Evolutionary conservation across 2,888 invertebrate species (phyloP), one percentile per base, ranked within the genome.

Genomic region (Dolichomitus sp.): DNA sequence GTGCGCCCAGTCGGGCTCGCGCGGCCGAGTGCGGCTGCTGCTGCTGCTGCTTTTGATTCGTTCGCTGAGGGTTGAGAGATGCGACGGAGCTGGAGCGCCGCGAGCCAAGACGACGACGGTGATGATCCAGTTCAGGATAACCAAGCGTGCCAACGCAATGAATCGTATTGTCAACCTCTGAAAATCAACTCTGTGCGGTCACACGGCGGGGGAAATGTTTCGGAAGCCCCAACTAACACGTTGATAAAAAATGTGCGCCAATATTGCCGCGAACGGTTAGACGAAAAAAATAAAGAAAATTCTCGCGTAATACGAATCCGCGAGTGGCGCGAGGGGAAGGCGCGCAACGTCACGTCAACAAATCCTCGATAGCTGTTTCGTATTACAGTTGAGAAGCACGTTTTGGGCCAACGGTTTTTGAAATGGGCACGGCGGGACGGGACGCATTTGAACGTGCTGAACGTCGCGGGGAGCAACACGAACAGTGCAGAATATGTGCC

Each of bases 401-500:
- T 59, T 59, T 30, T 48, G 30, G 17, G 30, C 37, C 45, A 59
- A 52, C n/a, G 50, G 40, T 73, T 61, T 70, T 76, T 80, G 84
- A 83, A 66, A 86, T 89, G 89, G 87, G 88, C 66, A 87, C 87
- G 79, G 87, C 86, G 81, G 85, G 83, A 84, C 81, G 85, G 45
- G 84, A 84, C 30, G 72, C 68, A 19, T 79, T 82, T 80, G 82
- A 77, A 84, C 73, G 77, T 40, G 65, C 69, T 12, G 77, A 76
- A 65, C 77, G 87, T 85, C 87, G 86, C 75, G 88, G 88, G 65
- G 17, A 9, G 17, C 61, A 61, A 65, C 86, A 88, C 73, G 81
- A 83, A 89, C 91, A 91, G 91, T 96, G 96, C 92, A 95, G 96
- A 85, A 95, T 97, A 87, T 97, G 96, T 94, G 93, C 93, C 74